Conservation (phyloP, 1,140 invertebrate genomes). For the Parapsyche elsis region DNA sequence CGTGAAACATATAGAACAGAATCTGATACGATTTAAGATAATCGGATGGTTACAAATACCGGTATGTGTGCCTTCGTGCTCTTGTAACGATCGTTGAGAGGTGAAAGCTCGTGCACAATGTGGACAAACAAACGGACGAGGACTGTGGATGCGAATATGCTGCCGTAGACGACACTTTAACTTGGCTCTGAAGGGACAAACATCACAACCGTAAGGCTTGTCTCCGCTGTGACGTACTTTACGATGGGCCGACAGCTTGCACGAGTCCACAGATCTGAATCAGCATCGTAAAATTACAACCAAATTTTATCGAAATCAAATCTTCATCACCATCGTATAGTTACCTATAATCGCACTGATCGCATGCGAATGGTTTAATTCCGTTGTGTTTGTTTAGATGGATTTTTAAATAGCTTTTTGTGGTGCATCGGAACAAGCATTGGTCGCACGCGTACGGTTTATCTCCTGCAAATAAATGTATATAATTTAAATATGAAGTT, state of each 20-base stretch:
- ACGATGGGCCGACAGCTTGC: slow-evolving; percentile 45
- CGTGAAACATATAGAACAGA: not conserved
- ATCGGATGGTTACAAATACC: not conserved
- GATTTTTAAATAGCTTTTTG: slow-evolving; percentile 51
- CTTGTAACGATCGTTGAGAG: not conserved
- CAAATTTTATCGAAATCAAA: not conserved
- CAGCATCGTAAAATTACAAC: not conserved
- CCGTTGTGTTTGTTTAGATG: slow-evolving; percentile 52
- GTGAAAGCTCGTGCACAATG: slow-evolving; percentile 26
- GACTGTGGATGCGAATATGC: slow-evolving; percentile 11
- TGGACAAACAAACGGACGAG: slow-evolving; percentile 20
- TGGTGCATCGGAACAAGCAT: slow-evolving; percentile 47
- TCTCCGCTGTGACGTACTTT: slow-evolving; percentile 34
- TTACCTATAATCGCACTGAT: slow-evolving; percentile 48
- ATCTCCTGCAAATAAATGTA: slow-evolving; percentile 39
- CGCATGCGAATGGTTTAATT: slow-evolving; percentile 47
- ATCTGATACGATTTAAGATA: not conserved
- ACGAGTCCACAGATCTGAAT: slow-evolving; percentile 49
- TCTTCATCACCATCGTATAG: not conserved
- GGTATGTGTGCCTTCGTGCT: slow-evolving; percentile 43
- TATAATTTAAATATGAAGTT: not conserved
- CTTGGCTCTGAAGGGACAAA: slow-evolving; percentile 32
- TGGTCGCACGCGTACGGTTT: slow-evolving; percentile 48
- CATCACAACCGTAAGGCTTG: slow-evolving; percentile 18
- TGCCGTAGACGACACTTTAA: slow-evolving; percentile 17